phyloP scores from a whole-genome alignment of 2,113 vertebrate genomes.

The Entelurus aequoreus region DNA sequence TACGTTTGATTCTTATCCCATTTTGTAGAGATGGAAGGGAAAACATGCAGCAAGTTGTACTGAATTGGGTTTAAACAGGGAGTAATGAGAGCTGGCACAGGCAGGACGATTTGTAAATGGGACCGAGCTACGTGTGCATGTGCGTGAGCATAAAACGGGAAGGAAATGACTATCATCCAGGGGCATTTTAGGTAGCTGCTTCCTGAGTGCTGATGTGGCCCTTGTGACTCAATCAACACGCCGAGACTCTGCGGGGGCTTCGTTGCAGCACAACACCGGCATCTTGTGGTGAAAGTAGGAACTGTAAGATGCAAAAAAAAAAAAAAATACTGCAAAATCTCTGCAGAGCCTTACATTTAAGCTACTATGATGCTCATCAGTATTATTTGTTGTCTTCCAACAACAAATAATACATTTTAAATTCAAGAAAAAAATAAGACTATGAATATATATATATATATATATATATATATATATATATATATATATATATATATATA shows the following conservation, averaged over 20 bases:
- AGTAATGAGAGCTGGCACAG: slow-evolving; percentile 43
- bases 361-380: no score
- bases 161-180: slow-evolving; percentile 52
- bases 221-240: slow-evolving; percentile 42
- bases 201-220: slow-evolving; percentile 64
- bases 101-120: slow-evolving; percentile 23
- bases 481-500: no score
- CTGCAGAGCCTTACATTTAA: background rate
- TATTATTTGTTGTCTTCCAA: no score
- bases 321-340: background rate
- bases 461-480: no score
- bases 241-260: slow-evolving; percentile 19
- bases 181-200: slow-evolving; percentile 54
- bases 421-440: no score
- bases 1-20: slow-evolving; percentile 15
- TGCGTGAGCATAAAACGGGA: slow-evolving; percentile 5
- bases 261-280: slow-evolving; percentile 53
- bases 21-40: background rate
- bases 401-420: no score
- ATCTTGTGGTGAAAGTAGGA: slow-evolving; percentile 51
- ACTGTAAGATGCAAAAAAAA: slow-evolving; percentile 14
- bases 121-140: slow-evolving; percentile 16
- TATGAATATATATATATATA: no score
- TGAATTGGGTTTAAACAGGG: slow-evolving; percentile 33
- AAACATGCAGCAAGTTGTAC: slow-evolving; percentile 22